phyloP scores from a whole-genome alignment of 2,888 invertebrate genomes.

The Spatulosminthurus flaviceps region DNA sequence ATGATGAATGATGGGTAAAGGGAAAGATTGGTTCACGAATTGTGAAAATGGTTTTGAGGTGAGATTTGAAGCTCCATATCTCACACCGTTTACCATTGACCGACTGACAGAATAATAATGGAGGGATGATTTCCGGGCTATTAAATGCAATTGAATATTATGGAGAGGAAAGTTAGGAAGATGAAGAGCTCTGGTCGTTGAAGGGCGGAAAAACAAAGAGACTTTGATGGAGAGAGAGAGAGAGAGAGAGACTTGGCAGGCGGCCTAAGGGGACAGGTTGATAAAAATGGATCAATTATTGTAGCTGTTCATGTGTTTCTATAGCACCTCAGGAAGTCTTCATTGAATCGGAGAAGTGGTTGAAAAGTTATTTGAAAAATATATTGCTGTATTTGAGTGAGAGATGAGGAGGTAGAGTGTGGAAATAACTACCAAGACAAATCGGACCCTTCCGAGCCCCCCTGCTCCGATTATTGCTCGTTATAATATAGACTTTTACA shows the following conservation, averaged over 20 bases:
- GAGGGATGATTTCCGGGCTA: background rate
- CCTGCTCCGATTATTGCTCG: background rate
- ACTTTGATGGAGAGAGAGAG: slow-evolving; percentile 7
- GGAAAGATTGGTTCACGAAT: background rate
- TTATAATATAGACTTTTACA: too few relatives aligned
- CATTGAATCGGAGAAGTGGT: background rate
- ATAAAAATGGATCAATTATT: slow-evolving; percentile 36
- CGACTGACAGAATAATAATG: background rate
- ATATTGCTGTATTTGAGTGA: background rate
- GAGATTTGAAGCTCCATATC: background rate
- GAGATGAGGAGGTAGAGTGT: background rate
- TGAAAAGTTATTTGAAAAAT: background rate
- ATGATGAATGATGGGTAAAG: background rate
- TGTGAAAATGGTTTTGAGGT: background rate
- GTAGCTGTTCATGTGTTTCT: slow-evolving; percentile 5
- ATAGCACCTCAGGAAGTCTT: background rate
- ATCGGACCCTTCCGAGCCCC: background rate
- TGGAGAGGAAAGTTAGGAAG: background rate
- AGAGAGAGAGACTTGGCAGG: slow-evolving; percentile 55
- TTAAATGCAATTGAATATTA: background rate
- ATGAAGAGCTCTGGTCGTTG: background rate
- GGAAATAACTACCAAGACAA: slow-evolving; percentile 4
- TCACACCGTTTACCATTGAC: slow-evolving; percentile 9
- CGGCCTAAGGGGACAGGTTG: slow-evolving; percentile 62
- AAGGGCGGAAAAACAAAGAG: background rate